A percentile compares a stretch with the other conserved stretches of the same genome.
These are phyloP conservation scores for Epinotia nisella DNA, from an alignment of 2,888 invertebrate genomes.

Conservation along the genomic window DNA sequence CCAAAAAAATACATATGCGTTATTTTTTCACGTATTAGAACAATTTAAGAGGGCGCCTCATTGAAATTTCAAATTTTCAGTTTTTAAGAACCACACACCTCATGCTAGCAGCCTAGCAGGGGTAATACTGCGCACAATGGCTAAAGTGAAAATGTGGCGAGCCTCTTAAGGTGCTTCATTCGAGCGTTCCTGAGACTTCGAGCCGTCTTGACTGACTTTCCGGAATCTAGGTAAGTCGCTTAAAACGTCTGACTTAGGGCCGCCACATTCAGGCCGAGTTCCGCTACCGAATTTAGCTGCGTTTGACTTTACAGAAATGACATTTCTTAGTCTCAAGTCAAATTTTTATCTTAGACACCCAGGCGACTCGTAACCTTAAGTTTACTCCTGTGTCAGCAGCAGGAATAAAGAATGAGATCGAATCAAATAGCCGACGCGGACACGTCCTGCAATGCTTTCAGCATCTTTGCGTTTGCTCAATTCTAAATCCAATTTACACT, in stretches of 20 bases:
- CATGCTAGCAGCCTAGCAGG: neutral
- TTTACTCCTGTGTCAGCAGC: conserved; percentile 19
- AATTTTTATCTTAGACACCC: neutral
- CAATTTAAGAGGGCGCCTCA: too few relatives aligned
- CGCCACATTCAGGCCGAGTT: too few relatives aligned
- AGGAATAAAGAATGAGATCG: conserved; percentile 23
- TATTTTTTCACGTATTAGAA: too few relatives aligned
- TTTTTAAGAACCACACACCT: too few relatives aligned
- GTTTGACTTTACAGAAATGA: too few relatives aligned
- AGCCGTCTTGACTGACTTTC: conserved; percentile 22
- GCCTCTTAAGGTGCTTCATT: conserved; percentile 11
- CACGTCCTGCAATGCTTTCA: conserved; percentile 6
- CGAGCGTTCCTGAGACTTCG: conserved; percentile 19
- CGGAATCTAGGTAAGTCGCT: conserved; percentile 14
- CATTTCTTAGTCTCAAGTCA: neutral
- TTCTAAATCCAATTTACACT: conserved; percentile 11
- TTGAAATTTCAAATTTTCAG: too few relatives aligned
- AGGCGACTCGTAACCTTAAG: conserved; percentile 5
- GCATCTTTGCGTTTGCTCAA: neutral
- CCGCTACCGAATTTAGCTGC: too few relatives aligned
- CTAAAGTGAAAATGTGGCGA: conserved; percentile 1
- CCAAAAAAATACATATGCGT: too few relatives aligned
- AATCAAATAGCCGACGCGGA: conserved; percentile 18
- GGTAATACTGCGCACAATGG: conserved; percentile 7
- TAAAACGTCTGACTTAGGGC: neutral